Evolutionary conservation across 2,888 invertebrate species (phyloP).

Genomic region (Gymnocheta viridis): DNA sequence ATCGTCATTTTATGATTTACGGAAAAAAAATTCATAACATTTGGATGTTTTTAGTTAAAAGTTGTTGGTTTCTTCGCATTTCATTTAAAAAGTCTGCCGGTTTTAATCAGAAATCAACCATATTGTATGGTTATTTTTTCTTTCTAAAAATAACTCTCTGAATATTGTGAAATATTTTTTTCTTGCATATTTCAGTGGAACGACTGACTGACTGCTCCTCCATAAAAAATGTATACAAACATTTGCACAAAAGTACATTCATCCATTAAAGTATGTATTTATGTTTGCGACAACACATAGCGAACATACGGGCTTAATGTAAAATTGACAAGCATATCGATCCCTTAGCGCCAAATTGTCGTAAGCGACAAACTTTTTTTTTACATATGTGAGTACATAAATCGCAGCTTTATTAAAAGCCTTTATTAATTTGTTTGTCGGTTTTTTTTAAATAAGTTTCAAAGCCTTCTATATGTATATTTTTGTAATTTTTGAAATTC

Average conservation of each 20-base stretch:
- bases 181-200: constrained; percentile 4
- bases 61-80: neutral
- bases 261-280: too few species aligned
- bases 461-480: too few species aligned
- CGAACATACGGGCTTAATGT: too few species aligned
- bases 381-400: too few species aligned
- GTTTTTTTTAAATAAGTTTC: too few species aligned
- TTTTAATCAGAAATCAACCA: constrained; percentile 17
- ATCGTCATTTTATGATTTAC: neutral
- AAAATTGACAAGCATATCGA: too few species aligned
- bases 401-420: too few species aligned
- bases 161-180: neutral
- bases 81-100: neutral
- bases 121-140: constrained; percentile 26
- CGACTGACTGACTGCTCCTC: constrained; percentile 1
- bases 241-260: neutral
- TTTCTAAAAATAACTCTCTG: constrained; percentile 20
- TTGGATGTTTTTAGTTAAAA: neutral
- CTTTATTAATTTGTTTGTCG: too few species aligned
- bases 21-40: neutral
- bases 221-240: neutral
- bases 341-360: too few species aligned
- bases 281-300: too few species aligned
- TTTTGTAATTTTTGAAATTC: too few species aligned
- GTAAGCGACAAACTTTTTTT: too few species aligned